phyloP scores from a whole-genome alignment of 2,797 vertebrate species.

The Myotis pilosus region DNA sequence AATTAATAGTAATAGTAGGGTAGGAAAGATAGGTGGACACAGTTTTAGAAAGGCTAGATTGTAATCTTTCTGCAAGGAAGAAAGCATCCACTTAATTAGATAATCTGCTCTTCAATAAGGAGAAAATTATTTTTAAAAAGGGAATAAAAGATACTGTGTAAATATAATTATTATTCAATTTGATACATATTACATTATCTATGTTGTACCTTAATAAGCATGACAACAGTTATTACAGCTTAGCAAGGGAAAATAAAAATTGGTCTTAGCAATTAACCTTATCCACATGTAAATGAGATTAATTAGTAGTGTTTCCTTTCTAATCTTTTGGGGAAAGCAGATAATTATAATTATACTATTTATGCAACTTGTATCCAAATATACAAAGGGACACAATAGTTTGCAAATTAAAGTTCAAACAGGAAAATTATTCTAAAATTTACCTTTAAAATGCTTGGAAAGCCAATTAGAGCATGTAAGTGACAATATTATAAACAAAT shows the following conservation, averaged over 20 bases:
- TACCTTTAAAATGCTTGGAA: conserved; percentile 71
- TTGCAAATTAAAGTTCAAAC: conserved; percentile 80
- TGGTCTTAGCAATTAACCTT: conserved; percentile 74
- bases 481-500: conserved; percentile 55
- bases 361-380: conserved; percentile 81
- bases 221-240: conserved; percentile 54
- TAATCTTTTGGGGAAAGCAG: conserved; percentile 80
- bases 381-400: conserved; percentile 79
- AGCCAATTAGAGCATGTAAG: conserved; percentile 63
- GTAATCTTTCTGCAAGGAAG: not conserved
- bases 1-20: not conserved
- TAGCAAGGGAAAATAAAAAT: conserved; percentile 72
- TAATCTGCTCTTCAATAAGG: not conserved
- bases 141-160: conserved; percentile 35
- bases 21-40: not conserved
- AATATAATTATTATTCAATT: conserved; percentile 71
- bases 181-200: conserved; percentile 55
- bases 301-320: conserved; percentile 80
- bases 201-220: conserved; percentile 55
- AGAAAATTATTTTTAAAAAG: conserved; percentile 59
- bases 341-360: conserved; percentile 79
- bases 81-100: conserved; percentile 5
- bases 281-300: conserved; percentile 80
- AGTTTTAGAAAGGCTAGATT: not conserved
- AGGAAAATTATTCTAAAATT: conserved; percentile 76